Percentiles rank a stretch among this genome's conserved stretches.
Evolutionary conservation across 2,888 invertebrate genomes (phyloP).

Genomic region (Caenorhabditis japonica): DNA sequence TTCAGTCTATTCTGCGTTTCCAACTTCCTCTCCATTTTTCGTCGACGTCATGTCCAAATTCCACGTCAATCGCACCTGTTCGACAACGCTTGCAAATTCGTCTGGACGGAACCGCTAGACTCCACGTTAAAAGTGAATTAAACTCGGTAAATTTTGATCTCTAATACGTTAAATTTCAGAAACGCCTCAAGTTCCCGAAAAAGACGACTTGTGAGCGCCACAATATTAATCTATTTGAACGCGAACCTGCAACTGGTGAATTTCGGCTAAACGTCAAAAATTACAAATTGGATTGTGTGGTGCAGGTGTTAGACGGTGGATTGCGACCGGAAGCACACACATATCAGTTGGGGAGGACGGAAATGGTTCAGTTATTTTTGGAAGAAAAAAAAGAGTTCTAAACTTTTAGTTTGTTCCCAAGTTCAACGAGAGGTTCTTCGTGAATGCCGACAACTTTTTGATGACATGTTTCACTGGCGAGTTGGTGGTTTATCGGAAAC

Average conservation of each 20-base stretch:
- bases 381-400: neutral
- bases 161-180: constrained; percentile 21
- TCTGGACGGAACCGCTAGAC: constrained; percentile 49
- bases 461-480: constrained; percentile 45
- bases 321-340: constrained; percentile 37
- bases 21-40: constrained; percentile 8
- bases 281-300: constrained; percentile 31
- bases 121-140: constrained; percentile 36
- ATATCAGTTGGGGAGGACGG: constrained; percentile 27
- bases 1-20: constrained; percentile 4
- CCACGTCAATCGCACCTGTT: constrained; percentile 47
- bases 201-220: constrained; percentile 25
- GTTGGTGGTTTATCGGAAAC: constrained; percentile 40
- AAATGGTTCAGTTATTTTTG: constrained; percentile 2
- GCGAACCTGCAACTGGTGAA: constrained; percentile 42
- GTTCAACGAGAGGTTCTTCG: constrained; percentile 32
- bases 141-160: neutral
- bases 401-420: constrained; percentile 41
- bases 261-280: constrained; percentile 29
- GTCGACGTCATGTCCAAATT: neutral
- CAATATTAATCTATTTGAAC: constrained; percentile 42
- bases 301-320: constrained; percentile 46
- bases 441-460: constrained; percentile 59
- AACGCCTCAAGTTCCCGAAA: constrained; percentile 27
- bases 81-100: constrained; percentile 54